Evolutionary conservation across 2,113 vertebrate species (phyloP).

Genomic region (Bufo bufo): DNA sequence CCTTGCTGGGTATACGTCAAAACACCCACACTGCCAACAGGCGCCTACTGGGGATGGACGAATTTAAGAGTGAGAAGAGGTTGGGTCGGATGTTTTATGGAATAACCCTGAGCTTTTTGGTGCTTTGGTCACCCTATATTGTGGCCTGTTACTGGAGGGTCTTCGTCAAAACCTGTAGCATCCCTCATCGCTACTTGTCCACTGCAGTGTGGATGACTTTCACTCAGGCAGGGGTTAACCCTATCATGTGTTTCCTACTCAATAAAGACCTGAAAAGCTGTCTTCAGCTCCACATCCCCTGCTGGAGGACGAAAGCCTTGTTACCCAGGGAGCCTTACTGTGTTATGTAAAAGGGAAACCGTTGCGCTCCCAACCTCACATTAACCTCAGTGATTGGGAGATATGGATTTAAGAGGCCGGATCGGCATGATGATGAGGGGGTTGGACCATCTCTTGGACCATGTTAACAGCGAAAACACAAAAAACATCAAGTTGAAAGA

Average conservation of each 20-base stretch:
- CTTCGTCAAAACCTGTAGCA: slow-evolving; percentile 87
- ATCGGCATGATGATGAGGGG: neutral
- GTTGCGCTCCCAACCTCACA: slow-evolving; percentile 45
- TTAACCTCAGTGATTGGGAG: slow-evolving; percentile 48
- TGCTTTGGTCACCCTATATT: slow-evolving; percentile 93
- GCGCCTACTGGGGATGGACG: slow-evolving; percentile 91
- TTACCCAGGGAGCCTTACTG: slow-evolving; percentile 93
- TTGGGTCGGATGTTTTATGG: slow-evolving; percentile 94
- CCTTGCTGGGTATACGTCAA: slow-evolving; percentile 90
- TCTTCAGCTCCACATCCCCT: slow-evolving; percentile 87
- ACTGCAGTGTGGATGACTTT: slow-evolving; percentile 96
- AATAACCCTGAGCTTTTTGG: slow-evolving; percentile 90
- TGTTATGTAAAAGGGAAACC: slow-evolving; percentile 80
- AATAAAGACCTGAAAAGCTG: slow-evolving; percentile 94
- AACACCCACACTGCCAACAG: slow-evolving; percentile 89
- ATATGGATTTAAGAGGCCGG: neutral
- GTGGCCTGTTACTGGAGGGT: slow-evolving; percentile 95
- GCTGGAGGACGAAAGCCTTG: slow-evolving; percentile 91
- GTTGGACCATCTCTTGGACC: slow-evolving; percentile 13
- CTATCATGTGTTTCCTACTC: slow-evolving; percentile 91
- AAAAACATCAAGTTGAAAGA: slow-evolving; percentile 48
- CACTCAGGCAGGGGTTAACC: slow-evolving; percentile 91
- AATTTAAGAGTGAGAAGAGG: slow-evolving; percentile 90
- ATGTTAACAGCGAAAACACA: slow-evolving; percentile 2
- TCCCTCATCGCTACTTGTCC: slow-evolving; percentile 88